A percentile compares a stretch with the other conserved stretches of the same genome.
phyloP scores from a whole-genome alignment of 53 echinoderm and acorn worm genomes.

The Actinopyga echinites region DNA sequence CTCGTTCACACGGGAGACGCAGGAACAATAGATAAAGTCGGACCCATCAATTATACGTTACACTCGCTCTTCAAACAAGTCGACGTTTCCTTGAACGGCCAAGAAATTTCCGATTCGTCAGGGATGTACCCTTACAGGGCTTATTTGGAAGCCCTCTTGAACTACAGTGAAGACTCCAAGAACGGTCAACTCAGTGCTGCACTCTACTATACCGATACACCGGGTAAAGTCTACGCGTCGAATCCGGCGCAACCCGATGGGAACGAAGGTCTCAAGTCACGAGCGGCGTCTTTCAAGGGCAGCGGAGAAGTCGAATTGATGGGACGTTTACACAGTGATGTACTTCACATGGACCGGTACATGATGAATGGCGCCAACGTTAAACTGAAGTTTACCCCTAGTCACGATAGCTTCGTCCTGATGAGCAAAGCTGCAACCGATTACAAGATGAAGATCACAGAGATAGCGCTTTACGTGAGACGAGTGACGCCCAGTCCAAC shows the following conservation, averaged over 20 bases:
- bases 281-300: not conserved
- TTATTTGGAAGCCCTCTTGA: constrained; percentile 15
- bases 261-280: not conserved
- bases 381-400: not conserved
- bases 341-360: not conserved
- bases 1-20: not conserved
- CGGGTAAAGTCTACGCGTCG: not conserved
- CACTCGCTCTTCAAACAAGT: constrained; percentile 53
- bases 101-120: constrained; percentile 15
- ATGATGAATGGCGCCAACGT: constrained; percentile 19
- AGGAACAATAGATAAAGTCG: constrained; percentile 7
- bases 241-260: not conserved
- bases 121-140: not conserved
- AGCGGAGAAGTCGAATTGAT: not conserved
- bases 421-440: not conserved
- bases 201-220: not conserved
- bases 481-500: constrained; percentile 19
- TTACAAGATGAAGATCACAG: constrained; percentile 11
- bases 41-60: constrained; percentile 22
- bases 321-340: not conserved
- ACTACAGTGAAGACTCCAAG: not conserved
- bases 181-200: not conserved
- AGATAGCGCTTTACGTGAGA: constrained; percentile 14
- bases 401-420: not conserved
- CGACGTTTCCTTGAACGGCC: constrained; percentile 37